Percentiles rank a stretch among this genome's conserved stretches.
These are phyloP conservation scores for Xiphydria camelus DNA, from an alignment of 2,888 invertebrate genomes.

Conservation along the genomic window DNA sequence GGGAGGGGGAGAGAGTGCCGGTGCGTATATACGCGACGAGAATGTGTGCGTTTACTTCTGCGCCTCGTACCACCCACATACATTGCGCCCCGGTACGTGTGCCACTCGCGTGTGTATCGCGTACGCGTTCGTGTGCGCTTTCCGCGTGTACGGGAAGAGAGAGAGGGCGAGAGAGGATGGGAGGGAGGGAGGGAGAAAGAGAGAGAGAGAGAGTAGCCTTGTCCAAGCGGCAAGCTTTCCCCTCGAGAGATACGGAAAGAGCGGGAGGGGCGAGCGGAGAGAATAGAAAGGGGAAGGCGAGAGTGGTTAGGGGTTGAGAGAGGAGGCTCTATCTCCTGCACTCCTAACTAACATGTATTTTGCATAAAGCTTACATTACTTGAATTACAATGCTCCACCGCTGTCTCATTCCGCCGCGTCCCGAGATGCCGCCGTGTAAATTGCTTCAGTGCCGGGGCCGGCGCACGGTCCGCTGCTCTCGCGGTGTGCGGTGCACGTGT, in stretches of 20 bases:
- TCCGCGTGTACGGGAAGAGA: not conserved
- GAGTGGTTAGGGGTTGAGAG: slow-evolving; percentile 22
- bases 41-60: not conserved
- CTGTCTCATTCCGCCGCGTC: slow-evolving; percentile 42
- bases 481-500: slow-evolving; percentile 16
- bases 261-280: slow-evolving; percentile 14
- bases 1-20: not conserved
- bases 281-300: slow-evolving; percentile 20
- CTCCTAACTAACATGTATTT: slow-evolving; percentile 57
- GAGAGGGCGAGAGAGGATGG: slow-evolving; percentile 18
- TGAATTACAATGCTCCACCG: slow-evolving; percentile 54
- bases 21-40: not conserved
- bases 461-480: no score
- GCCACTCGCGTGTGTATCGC: slow-evolving; percentile 3
- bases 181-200: slow-evolving; percentile 20
- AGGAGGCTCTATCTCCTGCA: slow-evolving; percentile 48
- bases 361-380: slow-evolving; percentile 58
- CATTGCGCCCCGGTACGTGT: slow-evolving; percentile 15
- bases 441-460: slow-evolving; percentile 42
- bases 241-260: not conserved
- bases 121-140: slow-evolving; percentile 14
- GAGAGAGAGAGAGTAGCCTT: slow-evolving; percentile 30
- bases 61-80: no score
- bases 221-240: slow-evolving; percentile 25
- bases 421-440: slow-evolving; percentile 52